These are phyloP conservation scores for Acyrthosiphon pisum DNA, from an alignment of 1,140 invertebrate genomes.

Conservation along the genomic window DNA sequence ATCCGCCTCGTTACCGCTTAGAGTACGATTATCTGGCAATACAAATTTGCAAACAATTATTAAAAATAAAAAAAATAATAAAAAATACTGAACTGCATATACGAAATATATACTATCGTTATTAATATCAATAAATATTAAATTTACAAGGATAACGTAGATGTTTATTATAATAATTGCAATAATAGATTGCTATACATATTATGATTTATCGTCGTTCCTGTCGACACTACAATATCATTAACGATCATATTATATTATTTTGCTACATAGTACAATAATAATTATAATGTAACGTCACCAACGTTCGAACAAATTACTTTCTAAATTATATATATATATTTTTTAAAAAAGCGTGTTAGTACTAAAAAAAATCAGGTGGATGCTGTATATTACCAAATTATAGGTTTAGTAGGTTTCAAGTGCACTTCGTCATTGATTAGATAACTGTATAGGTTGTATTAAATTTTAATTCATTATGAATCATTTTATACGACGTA, in stretches of 20 bases:
- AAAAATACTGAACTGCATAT: not conserved
- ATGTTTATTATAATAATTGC: not conserved
- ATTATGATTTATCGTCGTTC: not conserved
- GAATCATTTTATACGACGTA: not conserved
- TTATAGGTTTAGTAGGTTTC: not conserved
- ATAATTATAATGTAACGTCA: not conserved
- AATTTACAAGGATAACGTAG: not conserved
- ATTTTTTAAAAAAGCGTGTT: not conserved
- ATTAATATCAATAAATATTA: conserved; percentile 19
- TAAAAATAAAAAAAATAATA: too few species aligned
- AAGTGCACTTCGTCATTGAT: not conserved
- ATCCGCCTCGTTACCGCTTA: not conserved
- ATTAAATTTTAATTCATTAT: not conserved
- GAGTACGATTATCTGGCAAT: not conserved
- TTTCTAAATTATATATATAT: not conserved
- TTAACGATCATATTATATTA: not conserved
- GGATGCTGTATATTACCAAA: not conserved
- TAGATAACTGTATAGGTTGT: too few species aligned
- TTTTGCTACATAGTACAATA: not conserved
- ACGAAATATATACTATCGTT: not conserved
- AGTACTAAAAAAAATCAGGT: not conserved
- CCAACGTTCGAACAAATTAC: not conserved
- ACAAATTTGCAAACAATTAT: not conserved
- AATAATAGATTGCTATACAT: not conserved
- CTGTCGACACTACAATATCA: not conserved